Evolutionary conservation across 2,113 vertebrate species (phyloP), one percentile per base, ranked within the genome.

Genomic region (Saccopteryx bilineata): DNA sequence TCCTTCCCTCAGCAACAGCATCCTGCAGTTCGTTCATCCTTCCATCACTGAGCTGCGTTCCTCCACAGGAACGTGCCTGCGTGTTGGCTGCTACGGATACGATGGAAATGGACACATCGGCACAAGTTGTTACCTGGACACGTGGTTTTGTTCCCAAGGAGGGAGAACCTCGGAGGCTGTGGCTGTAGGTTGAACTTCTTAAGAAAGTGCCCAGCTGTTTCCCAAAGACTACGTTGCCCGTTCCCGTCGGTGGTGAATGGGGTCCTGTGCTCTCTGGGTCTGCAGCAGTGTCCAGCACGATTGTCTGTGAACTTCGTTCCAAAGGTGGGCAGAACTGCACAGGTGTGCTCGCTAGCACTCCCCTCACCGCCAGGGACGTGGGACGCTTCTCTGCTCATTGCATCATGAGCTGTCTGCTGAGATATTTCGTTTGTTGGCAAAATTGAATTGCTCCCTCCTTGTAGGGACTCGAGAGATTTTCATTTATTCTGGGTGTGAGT

Each of bases 41-140:
- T 26, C 17, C 11, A 2, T 1, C 23, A 0, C 9, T 5, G 12
- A 17, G 18, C 0, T 0, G 18, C 19, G 6, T 5, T n/a, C 6
- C 46, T 1, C 14, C 4, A 4, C 0, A 5, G 5, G 50, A 54
- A 12, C 0, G 24, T 15, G 1, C 17, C 7, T 1, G n/a, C 18
- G 9, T 18, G 15, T 8, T 9, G 9, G 61, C 26, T 26, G 26
- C 48, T 13, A 1, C 5, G 0, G 3, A 46, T 1, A 23, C 1
- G 8, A 21, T 9, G 23, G 31, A n/a, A 17, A 33, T 4, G 52
- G n/a, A 13, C 14, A 2, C 26, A 8, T 52, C 1, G 0, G 15
- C 0, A 0, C 6, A 9, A 5, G 52, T 13, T 31, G 31, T 50
- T 8, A 21, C 17, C 8, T 6, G 66, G 15, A 9, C 33, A 3